Base-by-base conservation (phyloP, 1,140 invertebrate species). In the Ostrea edulis region DNA sequence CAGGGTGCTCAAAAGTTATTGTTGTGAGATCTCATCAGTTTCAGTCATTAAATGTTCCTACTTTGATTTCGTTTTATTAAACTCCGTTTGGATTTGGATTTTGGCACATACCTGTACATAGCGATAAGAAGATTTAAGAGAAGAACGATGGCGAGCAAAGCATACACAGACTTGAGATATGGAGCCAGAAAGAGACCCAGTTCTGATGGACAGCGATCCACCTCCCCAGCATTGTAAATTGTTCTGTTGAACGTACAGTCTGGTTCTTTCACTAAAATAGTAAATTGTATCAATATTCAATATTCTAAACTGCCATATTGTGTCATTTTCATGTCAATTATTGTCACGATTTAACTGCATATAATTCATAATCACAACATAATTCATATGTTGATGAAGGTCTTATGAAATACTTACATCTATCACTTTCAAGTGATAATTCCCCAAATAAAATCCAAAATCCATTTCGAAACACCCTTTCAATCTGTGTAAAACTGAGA, bases 61-160 rank as follows among this genome's bases (percentile, higher is more conserved):
- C 5, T 44, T 44, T 5, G 35, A 44, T 44, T 44, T 44, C 35
- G 5, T 44, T 44, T 44, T 62, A 20, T 20, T 58, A 0, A 55
- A 4, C 54, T 12, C 2, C 17, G n/a, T n/a, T n/a, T n/a, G 35
- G 2, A 44, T 5, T 44, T 44, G 35, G 5, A 44, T 14, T 77
- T 77, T 22, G 0, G 14, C 35, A 77, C 71, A 53, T 88, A 93
- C 93, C 92, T 93, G 90, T 94, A 94, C 93, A 94, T 94, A 53
- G 93, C 94, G 84, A 94, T 94, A 53, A 94, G 92, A 14, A 94
- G 92, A 86, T 94, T 94, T 9, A 94, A 90, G 58, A 94, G 91
- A 3, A 94, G 84, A 55, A 94, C 90, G 86, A 91, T 94, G 29
- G 93, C 91, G 84, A 94, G 65, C 35, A 94, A 25, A 85, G 93